These are phyloP conservation scores for Papilio dardanus DNA, from an alignment of 1,140 invertebrate species.

Conservation along the genomic window DNA sequence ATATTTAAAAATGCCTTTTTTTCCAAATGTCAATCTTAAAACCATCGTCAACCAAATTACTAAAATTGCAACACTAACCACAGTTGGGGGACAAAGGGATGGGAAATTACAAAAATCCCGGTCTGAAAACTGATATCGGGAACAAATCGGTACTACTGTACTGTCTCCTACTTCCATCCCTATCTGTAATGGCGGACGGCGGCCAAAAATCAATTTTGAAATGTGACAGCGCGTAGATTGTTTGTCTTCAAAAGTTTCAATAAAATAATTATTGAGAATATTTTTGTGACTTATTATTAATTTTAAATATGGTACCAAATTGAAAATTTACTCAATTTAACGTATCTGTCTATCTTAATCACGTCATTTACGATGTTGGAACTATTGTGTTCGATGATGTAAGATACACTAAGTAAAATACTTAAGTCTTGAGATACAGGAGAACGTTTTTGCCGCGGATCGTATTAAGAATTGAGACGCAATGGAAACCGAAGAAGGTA, in stretches of 20 bases:
- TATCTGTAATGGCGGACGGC: conserved; percentile 68
- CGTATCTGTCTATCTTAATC: conserved; percentile 15
- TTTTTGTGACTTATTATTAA: conserved; percentile 26
- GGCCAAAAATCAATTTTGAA: conserved; percentile 80
- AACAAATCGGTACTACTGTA: no score
- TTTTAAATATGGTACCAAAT: conserved; percentile 8
- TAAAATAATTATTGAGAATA: conserved; percentile 42
- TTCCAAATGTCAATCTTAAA: no score
- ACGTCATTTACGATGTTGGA: conserved; percentile 18
- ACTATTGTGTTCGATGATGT: conserved; percentile 78
- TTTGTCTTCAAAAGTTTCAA: conserved; percentile 43
- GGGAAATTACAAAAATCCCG: no score
- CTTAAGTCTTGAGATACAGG: conserved; percentile 43
- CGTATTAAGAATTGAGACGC: conserved; percentile 38
- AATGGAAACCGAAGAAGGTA: conserved; percentile 70
- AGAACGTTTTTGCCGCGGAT: conserved; percentile 45
- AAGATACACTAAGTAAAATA: conserved; percentile 65
- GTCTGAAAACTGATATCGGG: conserved; percentile 7
- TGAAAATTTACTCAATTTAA: background rate
- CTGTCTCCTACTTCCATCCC: background rate
- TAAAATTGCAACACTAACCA: no score
- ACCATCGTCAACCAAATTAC: no score
- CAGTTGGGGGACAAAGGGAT: no score
- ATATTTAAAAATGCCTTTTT: no score
- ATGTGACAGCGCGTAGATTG: conserved; percentile 58